These are phyloP conservation scores for Podotricha telesiphe DNA, from an alignment of 2,888 invertebrate genomes.

Conservation along the genomic window DNA sequence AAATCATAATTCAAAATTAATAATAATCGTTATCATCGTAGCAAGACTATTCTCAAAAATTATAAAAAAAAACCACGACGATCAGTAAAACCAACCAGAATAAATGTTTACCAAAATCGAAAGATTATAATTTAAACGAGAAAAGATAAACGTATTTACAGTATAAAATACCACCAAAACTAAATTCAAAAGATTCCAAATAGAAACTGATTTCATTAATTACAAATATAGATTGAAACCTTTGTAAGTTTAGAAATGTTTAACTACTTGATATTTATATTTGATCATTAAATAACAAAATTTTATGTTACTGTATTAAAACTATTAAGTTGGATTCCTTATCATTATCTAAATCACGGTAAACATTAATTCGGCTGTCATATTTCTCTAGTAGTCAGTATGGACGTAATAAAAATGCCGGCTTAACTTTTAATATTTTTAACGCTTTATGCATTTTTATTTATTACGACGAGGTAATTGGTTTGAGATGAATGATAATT, in stretches of 20 bases:
- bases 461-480: constrained; percentile 38
- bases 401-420: constrained; percentile 39
- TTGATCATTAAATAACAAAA: constrained; percentile 44
- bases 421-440: constrained; percentile 35
- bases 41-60: background rate
- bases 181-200: constrained; percentile 44
- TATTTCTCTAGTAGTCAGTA: constrained; percentile 52
- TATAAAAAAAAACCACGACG: background rate
- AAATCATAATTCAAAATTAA: too few relatives aligned
- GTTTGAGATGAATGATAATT: constrained; percentile 40
- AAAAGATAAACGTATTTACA: constrained; percentile 10
- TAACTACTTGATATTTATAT: constrained; percentile 50
- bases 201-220: constrained; percentile 69
- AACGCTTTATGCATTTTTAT: constrained; percentile 40
- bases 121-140: constrained; percentile 3
- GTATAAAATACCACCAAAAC: constrained; percentile 34
- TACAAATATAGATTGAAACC: constrained; percentile 62
- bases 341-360: constrained; percentile 73
- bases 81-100: background rate
- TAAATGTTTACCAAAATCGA: constrained; percentile 12
- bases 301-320: constrained; percentile 43
- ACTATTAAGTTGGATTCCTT: constrained; percentile 59
- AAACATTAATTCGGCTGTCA: constrained; percentile 72
- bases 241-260: constrained; percentile 19
- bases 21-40: too few relatives aligned